Conservation (phyloP, 2,113 vertebrate genomes). For the Hippocampus mohnikei region DNA sequence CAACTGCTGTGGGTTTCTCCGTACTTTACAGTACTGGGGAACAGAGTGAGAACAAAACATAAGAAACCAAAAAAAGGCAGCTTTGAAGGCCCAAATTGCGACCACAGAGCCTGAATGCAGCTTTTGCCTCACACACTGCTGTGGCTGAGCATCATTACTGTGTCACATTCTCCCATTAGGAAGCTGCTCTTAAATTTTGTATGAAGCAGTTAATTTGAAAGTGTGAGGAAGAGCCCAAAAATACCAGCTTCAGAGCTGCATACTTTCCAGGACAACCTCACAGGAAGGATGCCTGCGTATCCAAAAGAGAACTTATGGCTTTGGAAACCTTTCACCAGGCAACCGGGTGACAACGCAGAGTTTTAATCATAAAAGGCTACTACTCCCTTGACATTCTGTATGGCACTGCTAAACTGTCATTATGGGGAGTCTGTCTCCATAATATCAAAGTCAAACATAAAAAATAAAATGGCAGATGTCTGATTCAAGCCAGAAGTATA, state of each 20-base stretch:
- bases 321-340: conserved; percentile 50
- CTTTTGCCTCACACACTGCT: conserved; percentile 39
- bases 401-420: conserved; percentile 47
- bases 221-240: conserved; percentile 38
- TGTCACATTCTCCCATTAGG: conserved; percentile 40
- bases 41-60: conserved; percentile 27
- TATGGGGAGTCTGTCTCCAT: conserved; percentile 48
- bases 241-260: conserved; percentile 39
- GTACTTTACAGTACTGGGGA: conserved; percentile 33
- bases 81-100: conserved; percentile 28
- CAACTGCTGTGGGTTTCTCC: conserved; percentile 30
- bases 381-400: conserved; percentile 52
- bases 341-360: conserved; percentile 45
- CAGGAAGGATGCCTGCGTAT: conserved; percentile 24
- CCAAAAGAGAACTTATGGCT: conserved; percentile 41
- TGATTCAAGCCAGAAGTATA: conserved; percentile 39
- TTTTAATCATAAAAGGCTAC: conserved; percentile 53
- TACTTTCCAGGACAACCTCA: conserved; percentile 34
- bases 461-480: conserved; percentile 14
- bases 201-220: conserved; percentile 50
- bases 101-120: conserved; percentile 39
- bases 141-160: conserved; percentile 57
- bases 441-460: conserved; percentile 48
- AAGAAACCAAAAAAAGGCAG: conserved; percentile 21
- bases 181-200: conserved; percentile 37